Percentiles rank a stretch among this genome's conserved stretches.
phyloP scores from a whole-genome alignment of 1,140 invertebrate genomes.

The Galleria mellonella region DNA sequence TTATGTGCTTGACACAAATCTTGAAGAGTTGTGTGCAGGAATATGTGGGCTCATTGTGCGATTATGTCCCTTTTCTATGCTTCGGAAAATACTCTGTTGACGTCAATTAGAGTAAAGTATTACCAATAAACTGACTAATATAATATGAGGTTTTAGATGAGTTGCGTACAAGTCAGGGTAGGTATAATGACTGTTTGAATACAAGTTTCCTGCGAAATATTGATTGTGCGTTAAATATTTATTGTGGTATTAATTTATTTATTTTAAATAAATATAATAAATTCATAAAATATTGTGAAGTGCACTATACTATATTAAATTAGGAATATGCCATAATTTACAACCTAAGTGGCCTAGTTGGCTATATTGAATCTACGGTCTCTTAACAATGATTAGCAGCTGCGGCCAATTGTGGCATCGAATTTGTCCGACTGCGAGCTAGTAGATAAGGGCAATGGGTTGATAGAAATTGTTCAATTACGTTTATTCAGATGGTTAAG shows the following conservation, averaged over 20 bases:
- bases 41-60: constrained; percentile 17
- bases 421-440: constrained; percentile 21
- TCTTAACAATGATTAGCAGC: constrained; percentile 31
- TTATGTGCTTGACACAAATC: constrained; percentile 53
- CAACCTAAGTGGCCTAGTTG: constrained; percentile 8
- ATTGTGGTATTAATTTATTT: no score
- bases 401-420: constrained; percentile 34
- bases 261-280: no score
- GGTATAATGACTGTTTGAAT: no score
- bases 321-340: no score
- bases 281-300: no score
- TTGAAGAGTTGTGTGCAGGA: constrained; percentile 15
- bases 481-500: constrained; percentile 56
- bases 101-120: constrained; percentile 9
- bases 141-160: no score
- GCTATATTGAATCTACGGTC: constrained; percentile 22
- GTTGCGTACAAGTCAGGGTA: no score
- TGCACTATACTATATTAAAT: no score
- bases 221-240: no score
- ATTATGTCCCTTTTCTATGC: neutral
- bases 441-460: constrained; percentile 52
- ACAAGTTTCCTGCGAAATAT: no score
- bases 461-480: constrained; percentile 62
- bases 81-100: constrained; percentile 11
- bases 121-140: no score